These are phyloP conservation scores for Chelon labrosus DNA, from an alignment of 2,797 vertebrate genomes.

Conservation along the genomic window DNA sequence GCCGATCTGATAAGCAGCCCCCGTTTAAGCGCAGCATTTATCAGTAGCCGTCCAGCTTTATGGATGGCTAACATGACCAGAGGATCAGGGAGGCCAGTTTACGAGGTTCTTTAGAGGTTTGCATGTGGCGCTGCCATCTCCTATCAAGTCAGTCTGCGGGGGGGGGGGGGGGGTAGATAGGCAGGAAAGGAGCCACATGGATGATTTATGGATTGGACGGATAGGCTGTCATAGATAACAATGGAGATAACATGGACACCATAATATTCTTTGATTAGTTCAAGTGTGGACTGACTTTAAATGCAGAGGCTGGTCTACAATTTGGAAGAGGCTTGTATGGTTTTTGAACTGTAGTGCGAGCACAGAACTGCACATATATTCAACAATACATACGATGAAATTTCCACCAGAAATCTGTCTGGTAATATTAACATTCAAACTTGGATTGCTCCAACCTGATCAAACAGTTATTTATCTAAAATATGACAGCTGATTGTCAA, in stretches of 20 bases:
- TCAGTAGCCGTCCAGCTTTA: conserved; percentile 73
- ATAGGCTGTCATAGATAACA: conserved; percentile 37
- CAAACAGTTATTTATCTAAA: too few species aligned
- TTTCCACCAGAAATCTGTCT: too few species aligned
- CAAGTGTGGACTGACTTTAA: conserved; percentile 16
- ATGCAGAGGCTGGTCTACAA: neutral
- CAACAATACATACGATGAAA: too few species aligned
- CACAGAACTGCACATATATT: too few species aligned
- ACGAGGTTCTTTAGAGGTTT: conserved; percentile 47
- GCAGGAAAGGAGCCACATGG: conserved; percentile 49
- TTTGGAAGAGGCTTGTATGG: neutral
- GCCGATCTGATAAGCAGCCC: conserved; percentile 71
- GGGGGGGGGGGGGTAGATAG: conserved; percentile 47
- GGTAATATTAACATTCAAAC: too few species aligned
- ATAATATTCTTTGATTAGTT: conserved; percentile 19
- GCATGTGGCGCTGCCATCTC: conserved; percentile 45
- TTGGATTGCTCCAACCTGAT: too few species aligned
- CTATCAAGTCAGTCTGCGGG: conserved; percentile 63
- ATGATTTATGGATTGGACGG: conserved; percentile 55
- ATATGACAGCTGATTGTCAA: too few species aligned
- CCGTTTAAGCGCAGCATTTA: conserved; percentile 66
- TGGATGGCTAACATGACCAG: conserved; percentile 63
- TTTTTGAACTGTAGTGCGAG: neutral
- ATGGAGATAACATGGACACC: conserved; percentile 34
- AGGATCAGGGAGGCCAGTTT: conserved; percentile 56